phyloP scores from a whole-genome alignment of 1,140 invertebrate genomes.

The Pseudomyrmex sp. region DNA sequence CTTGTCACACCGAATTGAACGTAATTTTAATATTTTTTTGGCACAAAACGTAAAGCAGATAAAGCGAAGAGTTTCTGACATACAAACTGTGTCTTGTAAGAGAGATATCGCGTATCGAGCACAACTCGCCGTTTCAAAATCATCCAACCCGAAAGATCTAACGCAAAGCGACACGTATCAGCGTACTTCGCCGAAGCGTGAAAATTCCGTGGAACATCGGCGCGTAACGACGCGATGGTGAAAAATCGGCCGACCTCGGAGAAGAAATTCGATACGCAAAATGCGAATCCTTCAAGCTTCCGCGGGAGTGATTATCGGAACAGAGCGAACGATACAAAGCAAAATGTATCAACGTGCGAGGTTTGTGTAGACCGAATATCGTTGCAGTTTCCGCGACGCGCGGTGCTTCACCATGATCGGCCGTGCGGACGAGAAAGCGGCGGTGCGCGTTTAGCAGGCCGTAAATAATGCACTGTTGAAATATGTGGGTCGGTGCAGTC shows the following conservation, averaged over 20 bases:
- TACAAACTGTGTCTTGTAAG: not conserved
- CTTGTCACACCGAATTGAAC: not conserved
- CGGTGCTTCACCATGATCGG: conserved; percentile 36
- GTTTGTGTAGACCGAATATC: conserved; percentile 31
- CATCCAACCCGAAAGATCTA: conserved; percentile 22
- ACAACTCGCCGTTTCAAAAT: conserved; percentile 2
- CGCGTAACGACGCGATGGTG: not conserved
- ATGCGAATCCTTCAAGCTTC: conserved; percentile 22
- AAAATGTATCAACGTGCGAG: conserved; percentile 36
- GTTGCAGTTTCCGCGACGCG: conserved; percentile 12
- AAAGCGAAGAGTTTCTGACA: not conserved
- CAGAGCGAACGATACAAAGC: conserved; percentile 15
- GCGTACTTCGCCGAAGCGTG: not conserved
- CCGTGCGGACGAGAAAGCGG: conserved; percentile 19
- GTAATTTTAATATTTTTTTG: conserved; percentile 2
- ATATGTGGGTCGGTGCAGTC: conserved; percentile 17
- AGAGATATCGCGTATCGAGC: not conserved
- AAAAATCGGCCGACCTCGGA: conserved; percentile 20
- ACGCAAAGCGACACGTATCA: conserved; percentile 19
- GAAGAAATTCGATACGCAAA: not conserved
- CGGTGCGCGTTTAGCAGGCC: conserved; percentile 44
- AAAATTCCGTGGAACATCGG: conserved; percentile 6
- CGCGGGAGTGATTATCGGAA: not conserved
- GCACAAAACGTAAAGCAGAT: not conserved
- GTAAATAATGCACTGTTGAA: conserved; percentile 49